These are phyloP conservation scores for Polyploca ridens DNA, from an alignment of 2,888 invertebrate species.

Conservation along the genomic window DNA sequence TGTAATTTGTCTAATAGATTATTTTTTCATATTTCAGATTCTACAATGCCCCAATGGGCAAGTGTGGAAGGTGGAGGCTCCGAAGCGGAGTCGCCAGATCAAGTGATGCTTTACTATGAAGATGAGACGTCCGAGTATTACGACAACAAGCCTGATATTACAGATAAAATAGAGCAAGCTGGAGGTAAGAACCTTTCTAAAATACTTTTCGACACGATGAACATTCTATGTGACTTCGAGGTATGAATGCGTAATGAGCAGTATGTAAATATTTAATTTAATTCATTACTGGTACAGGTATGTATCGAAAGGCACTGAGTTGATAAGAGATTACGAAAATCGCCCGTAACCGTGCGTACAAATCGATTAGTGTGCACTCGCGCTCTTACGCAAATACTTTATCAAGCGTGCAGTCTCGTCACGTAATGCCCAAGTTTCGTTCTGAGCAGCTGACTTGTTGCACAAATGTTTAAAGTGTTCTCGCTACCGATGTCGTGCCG, in stretches of 20 bases:
- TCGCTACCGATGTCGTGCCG: conserved; percentile 44
- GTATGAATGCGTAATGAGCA: background rate
- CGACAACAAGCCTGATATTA: conserved; percentile 55
- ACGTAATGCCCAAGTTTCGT: conserved; percentile 70
- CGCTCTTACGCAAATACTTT: conserved; percentile 75
- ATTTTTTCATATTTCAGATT: background rate
- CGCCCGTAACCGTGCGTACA: conserved; percentile 69
- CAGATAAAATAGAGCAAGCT: conserved; percentile 65
- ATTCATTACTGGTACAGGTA: conserved; percentile 40
- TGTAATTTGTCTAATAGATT: background rate
- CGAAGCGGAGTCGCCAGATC: conserved; percentile 62
- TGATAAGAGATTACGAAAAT: conserved; percentile 80
- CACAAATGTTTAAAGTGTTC: conserved; percentile 51
- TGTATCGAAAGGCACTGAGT: conserved; percentile 48
- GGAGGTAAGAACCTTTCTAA: conserved; percentile 48
- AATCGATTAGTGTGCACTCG: conserved; percentile 76
- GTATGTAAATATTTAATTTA: conserved; percentile 43
- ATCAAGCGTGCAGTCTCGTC: conserved; percentile 74
- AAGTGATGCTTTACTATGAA: conserved; percentile 58
- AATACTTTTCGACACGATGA: background rate
- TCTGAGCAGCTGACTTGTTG: conserved; percentile 59
- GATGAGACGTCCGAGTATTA: conserved; percentile 64
- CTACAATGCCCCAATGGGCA: conserved; percentile 70
- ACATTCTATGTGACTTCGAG: no score
- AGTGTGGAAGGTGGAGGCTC: conserved; percentile 59